A percentile compares a stretch with the other conserved stretches of the same genome.
Evolutionary conservation across 2,888 invertebrate genomes (phyloP).

Genomic region (Galeruca laticollis): DNA sequence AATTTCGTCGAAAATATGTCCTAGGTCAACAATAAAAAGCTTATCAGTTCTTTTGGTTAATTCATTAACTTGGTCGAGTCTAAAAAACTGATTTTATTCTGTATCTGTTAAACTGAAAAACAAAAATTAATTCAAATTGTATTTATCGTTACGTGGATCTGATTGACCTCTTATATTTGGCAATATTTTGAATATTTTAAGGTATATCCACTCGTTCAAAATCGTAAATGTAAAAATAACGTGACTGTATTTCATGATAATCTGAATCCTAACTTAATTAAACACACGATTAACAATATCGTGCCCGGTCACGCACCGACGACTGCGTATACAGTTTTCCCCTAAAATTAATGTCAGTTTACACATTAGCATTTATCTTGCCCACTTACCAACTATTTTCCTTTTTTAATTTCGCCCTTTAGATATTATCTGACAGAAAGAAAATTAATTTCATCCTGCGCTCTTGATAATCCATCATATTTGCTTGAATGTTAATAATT

Average conservation of each 20-base stretch:
- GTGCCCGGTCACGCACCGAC: slow-evolving; percentile 50
- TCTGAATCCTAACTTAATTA: slow-evolving; percentile 36
- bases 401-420: slow-evolving; percentile 32
- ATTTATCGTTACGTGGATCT: slow-evolving; percentile 31
- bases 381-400: slow-evolving; percentile 38
- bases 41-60: neutral
- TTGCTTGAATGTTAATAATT: neutral
- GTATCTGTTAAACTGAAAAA: neutral
- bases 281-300: slow-evolving; percentile 37
- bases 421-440: slow-evolving; percentile 18
- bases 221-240: slow-evolving; percentile 33
- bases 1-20: neutral
- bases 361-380: slow-evolving; percentile 47
- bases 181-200: slow-evolving; percentile 28
- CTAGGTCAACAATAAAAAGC: neutral
- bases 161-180: slow-evolving; percentile 25
- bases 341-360: slow-evolving; percentile 51
- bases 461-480: neutral
- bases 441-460: slow-evolving; percentile 13
- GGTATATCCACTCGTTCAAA: slow-evolving; percentile 11
- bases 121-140: slow-evolving; percentile 21
- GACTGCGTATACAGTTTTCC: slow-evolving; percentile 46
- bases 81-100: neutral
- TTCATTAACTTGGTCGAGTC: neutral
- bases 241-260: slow-evolving; percentile 33